phyloP scores from a whole-genome alignment of 2,113 vertebrate species.

The Psilopsiagon aymara region DNA sequence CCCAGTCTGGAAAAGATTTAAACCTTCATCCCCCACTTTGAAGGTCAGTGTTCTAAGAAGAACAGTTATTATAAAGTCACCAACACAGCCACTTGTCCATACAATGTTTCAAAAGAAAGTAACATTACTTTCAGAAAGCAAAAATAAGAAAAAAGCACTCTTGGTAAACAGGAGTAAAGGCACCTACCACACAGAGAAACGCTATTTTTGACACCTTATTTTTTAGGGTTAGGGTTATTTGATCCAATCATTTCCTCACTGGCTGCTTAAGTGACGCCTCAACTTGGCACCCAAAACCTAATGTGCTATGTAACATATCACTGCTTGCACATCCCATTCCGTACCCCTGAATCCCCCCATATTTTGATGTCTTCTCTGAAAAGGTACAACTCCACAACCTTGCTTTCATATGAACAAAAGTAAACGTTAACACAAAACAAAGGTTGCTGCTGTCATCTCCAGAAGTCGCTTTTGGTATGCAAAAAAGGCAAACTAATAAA shows the following conservation, averaged over 20 bases:
- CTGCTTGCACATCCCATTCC: background rate
- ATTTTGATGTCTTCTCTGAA: background rate
- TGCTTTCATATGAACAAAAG: background rate
- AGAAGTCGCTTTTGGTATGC: background rate
- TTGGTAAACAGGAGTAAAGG: background rate
- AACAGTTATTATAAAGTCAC: background rate
- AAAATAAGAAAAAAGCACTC: background rate
- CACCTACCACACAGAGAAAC: background rate
- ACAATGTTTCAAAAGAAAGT: background rate
- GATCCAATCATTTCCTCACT: background rate
- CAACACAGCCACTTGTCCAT: background rate
- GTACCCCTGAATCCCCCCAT: too few species aligned
- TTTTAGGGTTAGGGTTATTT: background rate
- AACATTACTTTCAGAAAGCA: background rate
- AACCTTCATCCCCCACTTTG: background rate
- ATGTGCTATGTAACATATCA: background rate
- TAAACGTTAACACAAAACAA: background rate
- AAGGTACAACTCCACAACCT: background rate
- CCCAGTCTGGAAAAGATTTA: background rate
- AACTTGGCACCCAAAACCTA: background rate
- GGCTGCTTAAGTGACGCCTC: background rate
- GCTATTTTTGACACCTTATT: background rate
- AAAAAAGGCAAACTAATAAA: background rate
- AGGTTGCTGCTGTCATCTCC: background rate
- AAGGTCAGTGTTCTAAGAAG: background rate